Percentiles rank a stretch among this genome's conserved stretches.
These are phyloP conservation scores for Vollenhovia emeryi DNA, from an alignment of 1,140 invertebrate species.

Conservation along the genomic window DNA sequence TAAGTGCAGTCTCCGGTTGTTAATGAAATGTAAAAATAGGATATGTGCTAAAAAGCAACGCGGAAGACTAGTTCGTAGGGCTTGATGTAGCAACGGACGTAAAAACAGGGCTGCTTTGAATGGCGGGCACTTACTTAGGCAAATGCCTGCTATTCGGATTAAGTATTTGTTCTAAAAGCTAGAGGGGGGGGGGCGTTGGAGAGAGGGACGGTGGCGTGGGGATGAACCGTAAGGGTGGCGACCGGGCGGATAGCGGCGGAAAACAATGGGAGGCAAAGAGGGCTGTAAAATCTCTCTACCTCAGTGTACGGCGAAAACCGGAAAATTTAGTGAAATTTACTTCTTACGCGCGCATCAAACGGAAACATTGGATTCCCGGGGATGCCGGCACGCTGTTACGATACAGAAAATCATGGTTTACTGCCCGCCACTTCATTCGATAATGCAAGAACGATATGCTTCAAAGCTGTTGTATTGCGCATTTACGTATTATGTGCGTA, in stretches of 20 bases:
- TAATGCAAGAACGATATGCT: constrained; percentile 18
- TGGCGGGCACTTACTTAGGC: constrained; percentile 83
- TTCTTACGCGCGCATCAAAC: constrained; percentile 68
- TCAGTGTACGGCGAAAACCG: constrained; percentile 65
- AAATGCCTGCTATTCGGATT: constrained; percentile 84
- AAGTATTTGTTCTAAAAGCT: constrained; percentile 85
- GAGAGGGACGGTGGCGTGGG: constrained; percentile 68
- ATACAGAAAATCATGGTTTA: constrained; percentile 41
- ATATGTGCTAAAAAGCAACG: constrained; percentile 36
- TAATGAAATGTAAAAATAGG: not conserved
- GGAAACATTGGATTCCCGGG: constrained; percentile 74
- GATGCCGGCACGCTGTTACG: constrained; percentile 55
- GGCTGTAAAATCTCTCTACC: constrained; percentile 78
- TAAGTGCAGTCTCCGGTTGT: not conserved
- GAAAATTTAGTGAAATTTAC: constrained; percentile 80
- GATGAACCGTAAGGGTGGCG: constrained; percentile 44
- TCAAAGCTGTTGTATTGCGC: constrained; percentile 33
- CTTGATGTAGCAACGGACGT: constrained; percentile 67
- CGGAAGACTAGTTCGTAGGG: constrained; percentile 56
- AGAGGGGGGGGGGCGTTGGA: constrained; percentile 76
- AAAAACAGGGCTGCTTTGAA: constrained; percentile 80
- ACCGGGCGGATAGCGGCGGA: constrained; percentile 38
- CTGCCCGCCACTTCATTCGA: constrained; percentile 42
- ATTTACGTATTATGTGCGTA: not conserved
- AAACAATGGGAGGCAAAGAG: constrained; percentile 59